A percentile compares a stretch with the other conserved stretches of the same genome.
Conservation (phyloP, 2,888 invertebrate species). For the Stramonita haemastoma region DNA sequence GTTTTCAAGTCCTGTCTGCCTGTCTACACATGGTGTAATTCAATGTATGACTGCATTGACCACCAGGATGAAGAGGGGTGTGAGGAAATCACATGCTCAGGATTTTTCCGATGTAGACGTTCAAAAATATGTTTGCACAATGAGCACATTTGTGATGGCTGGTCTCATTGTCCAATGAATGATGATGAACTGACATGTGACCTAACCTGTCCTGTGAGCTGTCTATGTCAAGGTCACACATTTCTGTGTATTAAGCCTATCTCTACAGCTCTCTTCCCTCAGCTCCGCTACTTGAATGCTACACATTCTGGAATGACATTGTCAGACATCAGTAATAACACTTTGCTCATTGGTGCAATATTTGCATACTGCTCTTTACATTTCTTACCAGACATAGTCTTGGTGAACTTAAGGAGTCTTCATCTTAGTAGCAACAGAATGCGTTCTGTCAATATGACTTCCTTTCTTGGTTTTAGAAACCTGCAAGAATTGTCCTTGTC, state of each 20-base stretch:
- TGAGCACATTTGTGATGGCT: slow-evolving; percentile 3
- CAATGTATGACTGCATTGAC: background rate
- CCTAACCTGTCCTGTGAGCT: background rate
- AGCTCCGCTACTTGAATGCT: background rate
- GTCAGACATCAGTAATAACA: background rate
- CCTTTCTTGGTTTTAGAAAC: background rate
- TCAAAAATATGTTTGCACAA: background rate
- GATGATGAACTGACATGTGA: background rate
- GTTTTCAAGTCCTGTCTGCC: background rate
- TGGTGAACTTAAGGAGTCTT: background rate
- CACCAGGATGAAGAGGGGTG: background rate
- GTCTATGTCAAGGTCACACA: background rate
- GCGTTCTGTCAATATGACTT: background rate
- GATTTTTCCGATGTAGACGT: background rate
- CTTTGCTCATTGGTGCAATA: background rate
- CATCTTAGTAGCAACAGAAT: background rate
- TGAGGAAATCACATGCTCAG: background rate
- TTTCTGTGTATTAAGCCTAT: background rate
- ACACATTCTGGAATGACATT: background rate
- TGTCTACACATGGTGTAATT: slow-evolving; percentile 4
- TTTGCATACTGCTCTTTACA: background rate
- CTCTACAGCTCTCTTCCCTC: background rate
- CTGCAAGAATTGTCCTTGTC: background rate
- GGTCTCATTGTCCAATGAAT: background rate
- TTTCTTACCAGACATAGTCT: background rate